Conservation (phyloP, 2,113 vertebrate genomes). For the Hippolais icterina region DNA sequence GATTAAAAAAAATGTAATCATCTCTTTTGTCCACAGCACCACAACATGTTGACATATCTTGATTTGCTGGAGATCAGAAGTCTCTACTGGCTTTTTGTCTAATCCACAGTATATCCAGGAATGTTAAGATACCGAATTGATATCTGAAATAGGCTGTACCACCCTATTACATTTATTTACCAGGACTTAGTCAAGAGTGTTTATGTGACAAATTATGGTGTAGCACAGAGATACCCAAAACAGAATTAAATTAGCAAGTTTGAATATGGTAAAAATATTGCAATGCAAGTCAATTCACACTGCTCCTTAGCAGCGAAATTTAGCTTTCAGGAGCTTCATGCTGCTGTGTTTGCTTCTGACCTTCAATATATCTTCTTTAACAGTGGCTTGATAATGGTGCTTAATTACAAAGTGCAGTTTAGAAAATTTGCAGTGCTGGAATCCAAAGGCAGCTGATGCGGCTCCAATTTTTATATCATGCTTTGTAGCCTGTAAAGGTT, state of each 20-base stretch:
- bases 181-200: background rate
- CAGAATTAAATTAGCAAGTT: background rate
- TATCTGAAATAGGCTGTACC: background rate
- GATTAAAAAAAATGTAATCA: background rate
- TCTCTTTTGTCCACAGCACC: background rate
- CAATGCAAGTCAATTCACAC: background rate
- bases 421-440: background rate
- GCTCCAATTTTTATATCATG: background rate
- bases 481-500: background rate
- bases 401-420: background rate
- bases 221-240: background rate
- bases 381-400: background rate
- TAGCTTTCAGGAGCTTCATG: background rate
- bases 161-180: background rate
- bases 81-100: background rate
- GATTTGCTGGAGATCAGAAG: background rate
- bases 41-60: background rate
- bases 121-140: background rate
- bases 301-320: background rate
- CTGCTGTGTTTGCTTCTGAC: background rate
- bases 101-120: background rate
- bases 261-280: background rate
- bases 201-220: background rate
- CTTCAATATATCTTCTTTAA: background rate
- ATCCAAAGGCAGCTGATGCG: background rate